A percentile compares a stretch with the other conserved stretches of the same genome.
Evolutionary conservation across 2,888 invertebrate genomes (phyloP).

Genomic region (Polyploca ridens): DNA sequence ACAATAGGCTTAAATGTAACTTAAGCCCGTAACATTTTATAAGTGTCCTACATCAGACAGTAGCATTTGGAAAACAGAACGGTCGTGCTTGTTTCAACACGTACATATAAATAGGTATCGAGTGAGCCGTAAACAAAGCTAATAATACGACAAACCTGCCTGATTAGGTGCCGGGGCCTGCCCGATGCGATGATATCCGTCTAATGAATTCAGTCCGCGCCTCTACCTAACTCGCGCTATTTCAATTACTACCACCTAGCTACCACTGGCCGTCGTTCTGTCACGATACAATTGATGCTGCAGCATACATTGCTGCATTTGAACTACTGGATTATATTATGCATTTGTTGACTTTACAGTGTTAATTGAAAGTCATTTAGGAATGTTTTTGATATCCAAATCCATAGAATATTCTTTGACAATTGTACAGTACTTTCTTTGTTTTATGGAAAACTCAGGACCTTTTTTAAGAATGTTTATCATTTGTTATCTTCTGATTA

Average conservation of each 20-base stretch:
- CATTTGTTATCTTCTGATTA: no score
- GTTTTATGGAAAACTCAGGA: no score
- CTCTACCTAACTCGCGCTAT: conserved; percentile 33
- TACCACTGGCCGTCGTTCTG: conserved; percentile 17
- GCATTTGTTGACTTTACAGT: no score
- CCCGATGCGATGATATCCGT: conserved; percentile 26
- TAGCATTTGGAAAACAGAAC: conserved; percentile 26
- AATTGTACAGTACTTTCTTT: no score
- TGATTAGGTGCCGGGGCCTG: conserved; percentile 28
- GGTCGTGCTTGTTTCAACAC: conserved; percentile 10
- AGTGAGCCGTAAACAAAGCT: conserved; percentile 31
- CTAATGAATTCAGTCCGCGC: conserved; percentile 40
- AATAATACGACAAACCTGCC: conserved; percentile 35
- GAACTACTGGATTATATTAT: neutral
- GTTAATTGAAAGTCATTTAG: no score
- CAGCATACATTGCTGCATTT: neutral
- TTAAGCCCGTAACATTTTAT: neutral
- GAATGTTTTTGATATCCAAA: no score
- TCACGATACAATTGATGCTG: neutral
- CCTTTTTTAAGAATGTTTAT: no score
- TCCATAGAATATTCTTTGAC: no score
- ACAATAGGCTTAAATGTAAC: neutral
- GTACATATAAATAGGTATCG: conserved; percentile 20
- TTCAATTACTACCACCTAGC: conserved; percentile 34
- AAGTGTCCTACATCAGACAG: conserved; percentile 17